phyloP scores from a whole-genome alignment of 2,797 vertebrate genomes.

The Sebastes nivosus region DNA sequence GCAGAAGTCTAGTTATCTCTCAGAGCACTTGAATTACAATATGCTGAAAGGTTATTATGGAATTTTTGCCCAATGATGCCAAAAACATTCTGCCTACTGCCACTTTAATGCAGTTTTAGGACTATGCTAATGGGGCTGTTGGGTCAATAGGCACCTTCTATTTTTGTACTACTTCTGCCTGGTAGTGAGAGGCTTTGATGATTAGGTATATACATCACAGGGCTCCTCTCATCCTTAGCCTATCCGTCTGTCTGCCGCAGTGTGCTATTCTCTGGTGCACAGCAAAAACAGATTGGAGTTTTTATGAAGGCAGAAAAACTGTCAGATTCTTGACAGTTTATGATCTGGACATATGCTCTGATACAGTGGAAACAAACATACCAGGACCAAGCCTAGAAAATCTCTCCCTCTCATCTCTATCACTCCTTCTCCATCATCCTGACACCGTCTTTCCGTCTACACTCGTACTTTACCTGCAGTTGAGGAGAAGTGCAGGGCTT shows the following conservation, averaged over 20 bases:
- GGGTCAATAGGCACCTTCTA: neutral
- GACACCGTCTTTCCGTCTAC: neutral
- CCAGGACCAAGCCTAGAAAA: conserved; percentile 31
- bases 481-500: neutral
- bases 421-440: conserved; percentile 18
- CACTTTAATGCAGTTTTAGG: neutral
- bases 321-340: conserved; percentile 66
- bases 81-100: too few species aligned
- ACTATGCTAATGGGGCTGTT: neutral
- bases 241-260: conserved; percentile 33
- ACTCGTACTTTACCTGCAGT: conserved; percentile 16
- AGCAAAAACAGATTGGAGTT: conserved; percentile 67
- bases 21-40: too few species aligned
- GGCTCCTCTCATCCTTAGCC: conserved; percentile 11
- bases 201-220: conserved; percentile 32
- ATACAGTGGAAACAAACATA: conserved; percentile 51
- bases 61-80: too few species aligned
- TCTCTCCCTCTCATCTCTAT: conserved; percentile 31
- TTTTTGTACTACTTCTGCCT: conserved; percentile 6
- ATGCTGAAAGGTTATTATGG: too few species aligned
- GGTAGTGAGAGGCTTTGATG: conserved; percentile 48
- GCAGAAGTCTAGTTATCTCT: too few species aligned
- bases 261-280: conserved; percentile 36
- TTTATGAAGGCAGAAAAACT: conserved; percentile 70
- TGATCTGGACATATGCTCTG: conserved; percentile 65